These are phyloP conservation scores for Andrena chrysosceles DNA, from an alignment of 2,888 invertebrate species.

Conservation along the genomic window DNA sequence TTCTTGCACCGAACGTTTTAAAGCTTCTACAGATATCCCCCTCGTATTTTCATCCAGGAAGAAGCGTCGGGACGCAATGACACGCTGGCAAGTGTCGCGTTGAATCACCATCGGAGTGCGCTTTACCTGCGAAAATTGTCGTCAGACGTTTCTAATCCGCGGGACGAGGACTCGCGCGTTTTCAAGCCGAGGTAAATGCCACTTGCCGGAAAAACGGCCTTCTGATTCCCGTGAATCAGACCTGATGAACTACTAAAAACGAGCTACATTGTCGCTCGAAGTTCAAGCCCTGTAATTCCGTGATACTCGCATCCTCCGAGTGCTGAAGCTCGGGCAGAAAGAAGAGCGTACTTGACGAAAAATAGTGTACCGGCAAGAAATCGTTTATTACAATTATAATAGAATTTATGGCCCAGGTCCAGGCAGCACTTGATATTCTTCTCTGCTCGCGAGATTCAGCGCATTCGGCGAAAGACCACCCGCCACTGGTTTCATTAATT, in stretches of 20 bases:
- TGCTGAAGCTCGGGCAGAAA: background rate
- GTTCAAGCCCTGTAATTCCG: conserved; percentile 32
- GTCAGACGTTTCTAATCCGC: conserved; percentile 33
- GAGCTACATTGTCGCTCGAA: conserved; percentile 54
- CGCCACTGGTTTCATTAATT: conserved; percentile 38
- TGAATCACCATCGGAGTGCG: conserved; percentile 1
- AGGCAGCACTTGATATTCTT: no score
- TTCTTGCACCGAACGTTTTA: no score
- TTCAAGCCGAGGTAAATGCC: conserved; percentile 42
- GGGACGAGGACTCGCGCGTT: conserved; percentile 17
- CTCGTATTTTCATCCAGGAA: no score
- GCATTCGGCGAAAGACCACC: conserved; percentile 21
- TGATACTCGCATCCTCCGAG: conserved; percentile 14
- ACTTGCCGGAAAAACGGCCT: conserved; percentile 29
- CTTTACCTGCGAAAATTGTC: conserved; percentile 25
- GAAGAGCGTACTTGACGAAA: background rate
- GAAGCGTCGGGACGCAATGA: background rate
- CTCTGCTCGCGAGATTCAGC: background rate
- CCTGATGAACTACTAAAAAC: conserved; percentile 62
- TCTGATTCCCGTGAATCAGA: conserved; percentile 54
- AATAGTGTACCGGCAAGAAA: background rate
- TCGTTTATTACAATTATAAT: no score
- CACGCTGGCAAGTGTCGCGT: background rate
- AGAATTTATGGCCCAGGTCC: no score
- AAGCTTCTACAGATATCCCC: no score